Base-by-base conservation (phyloP, 2,113 vertebrate genomes). In the Phalacrocorax carbo region DNA sequence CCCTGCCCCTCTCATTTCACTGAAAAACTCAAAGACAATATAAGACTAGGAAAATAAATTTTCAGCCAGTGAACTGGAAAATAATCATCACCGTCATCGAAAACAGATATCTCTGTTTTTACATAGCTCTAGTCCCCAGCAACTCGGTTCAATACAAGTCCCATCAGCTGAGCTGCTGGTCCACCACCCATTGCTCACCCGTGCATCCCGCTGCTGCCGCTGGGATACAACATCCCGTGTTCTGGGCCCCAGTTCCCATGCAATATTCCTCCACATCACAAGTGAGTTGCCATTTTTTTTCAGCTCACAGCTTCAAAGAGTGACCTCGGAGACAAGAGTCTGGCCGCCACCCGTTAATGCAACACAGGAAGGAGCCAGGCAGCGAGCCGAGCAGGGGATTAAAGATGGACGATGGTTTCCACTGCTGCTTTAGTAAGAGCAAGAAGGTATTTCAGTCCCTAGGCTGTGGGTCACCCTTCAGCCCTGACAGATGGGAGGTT, bases 31-130 rank as follows among this genome's bases (percentile, higher is more conserved):
- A 30, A 65, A 77, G 77, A 81, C 71, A 80, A 61, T 70, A 93
- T 49, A 62, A 93, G 94, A 32, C 18, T 14, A 68, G 70, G 61
- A 72, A 95, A 95, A 93, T 30, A 88, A 82, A 49, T 68, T 90
- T 91, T 79, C 61, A 69, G 48, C 78, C 66, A 88, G 48, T 42
- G 78, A 91, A 85, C 82, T 3, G 3, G 82, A 88, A 96, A 95
- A 93, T 60, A 42, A 72, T 85, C 5, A n/a, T 38, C 46, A 83
- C 25, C 29, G 83, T 27, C 32, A 84, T 84, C 78, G 78, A 93
- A 95, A n/a, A 6, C 94, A 85, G 66, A 46, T 84, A 86, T 40
- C 65, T 82, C 62, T 71, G 26, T 76, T 96, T 68, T 51, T 34
- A 15, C 3, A 0, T 6, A 72, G 46, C 68, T 70, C 51, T 40